Evolutionary conservation across 2,113 vertebrate genomes (phyloP).

Genomic region (Labrus mixtus): DNA sequence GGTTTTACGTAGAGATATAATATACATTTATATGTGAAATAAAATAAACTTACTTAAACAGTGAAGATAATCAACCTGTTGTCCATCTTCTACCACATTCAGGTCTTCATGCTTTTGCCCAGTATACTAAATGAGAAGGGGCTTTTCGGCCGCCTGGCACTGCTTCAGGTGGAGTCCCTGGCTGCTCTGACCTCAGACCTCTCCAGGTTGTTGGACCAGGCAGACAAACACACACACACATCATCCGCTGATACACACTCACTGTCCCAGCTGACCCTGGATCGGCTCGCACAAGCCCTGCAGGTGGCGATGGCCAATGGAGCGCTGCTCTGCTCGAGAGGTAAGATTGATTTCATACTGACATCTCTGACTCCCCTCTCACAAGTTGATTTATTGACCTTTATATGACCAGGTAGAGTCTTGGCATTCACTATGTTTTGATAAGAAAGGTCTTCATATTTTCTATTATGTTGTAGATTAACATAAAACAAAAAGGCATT

Average conservation of each 20-base stretch:
- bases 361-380: no score
- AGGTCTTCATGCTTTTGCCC: slow-evolving; percentile 91
- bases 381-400: no score
- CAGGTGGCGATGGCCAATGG: slow-evolving; percentile 96
- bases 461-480: no score
- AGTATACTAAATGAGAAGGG: slow-evolving; percentile 93
- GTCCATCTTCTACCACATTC: slow-evolving; percentile 59
- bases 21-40: background rate
- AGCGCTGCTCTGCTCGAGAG: slow-evolving; percentile 93
- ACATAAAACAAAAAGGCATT: no score
- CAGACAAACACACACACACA: slow-evolving; percentile 89
- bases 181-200: slow-evolving; percentile 82
- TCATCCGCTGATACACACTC: slow-evolving; percentile 80
- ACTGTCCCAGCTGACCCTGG: slow-evolving; percentile 91
- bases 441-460: no score
- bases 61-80: background rate
- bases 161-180: slow-evolving; percentile 92
- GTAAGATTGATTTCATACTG: slow-evolving; percentile 71
- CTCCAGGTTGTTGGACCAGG: slow-evolving; percentile 88
- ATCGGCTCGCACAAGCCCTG: slow-evolving; percentile 94
- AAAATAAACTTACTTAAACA: background rate
- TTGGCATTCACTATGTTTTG: no score
- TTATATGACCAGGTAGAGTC: no score
- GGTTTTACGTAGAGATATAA: slow-evolving; percentile 8
- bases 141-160: slow-evolving; percentile 91